Percentiles rank a stretch among this genome's conserved stretches.
These are phyloP conservation scores for Dromiciops gliroides DNA, from an alignment of 2,113 vertebrate species.

Conservation along the genomic window DNA sequence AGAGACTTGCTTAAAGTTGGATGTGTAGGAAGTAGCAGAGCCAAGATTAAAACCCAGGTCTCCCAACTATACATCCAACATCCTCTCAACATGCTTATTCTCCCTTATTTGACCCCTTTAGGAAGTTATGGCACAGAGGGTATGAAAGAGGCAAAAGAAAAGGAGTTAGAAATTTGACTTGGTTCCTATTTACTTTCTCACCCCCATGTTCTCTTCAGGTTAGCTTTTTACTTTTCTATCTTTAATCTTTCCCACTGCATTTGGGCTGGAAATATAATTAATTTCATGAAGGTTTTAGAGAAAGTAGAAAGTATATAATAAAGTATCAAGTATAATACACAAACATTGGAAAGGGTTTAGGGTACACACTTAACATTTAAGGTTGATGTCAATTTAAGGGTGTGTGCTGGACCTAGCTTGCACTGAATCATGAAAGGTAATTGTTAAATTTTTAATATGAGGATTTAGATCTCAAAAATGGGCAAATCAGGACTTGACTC, in stretches of 20 bases:
- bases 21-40: neutral
- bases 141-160: neutral
- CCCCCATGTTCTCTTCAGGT: neutral
- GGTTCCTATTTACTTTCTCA: neutral
- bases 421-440: neutral
- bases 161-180: neutral
- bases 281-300: neutral
- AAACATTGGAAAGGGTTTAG: neutral
- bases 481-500: neutral
- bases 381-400: neutral
- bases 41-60: neutral
- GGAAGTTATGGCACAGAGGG: neutral
- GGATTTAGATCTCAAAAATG: neutral
- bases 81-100: neutral
- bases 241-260: neutral
- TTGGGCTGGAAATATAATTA: neutral
- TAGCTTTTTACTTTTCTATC: neutral
- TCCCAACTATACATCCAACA: neutral
- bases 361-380: neutral
- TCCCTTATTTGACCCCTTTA: neutral
- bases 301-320: neutral
- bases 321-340: neutral
- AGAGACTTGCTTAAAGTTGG: neutral
- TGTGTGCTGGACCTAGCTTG: neutral
- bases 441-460: neutral